Evolutionary conservation across 2,888 invertebrate species (phyloP).

Genomic region (Lucinisca nassula): DNA sequence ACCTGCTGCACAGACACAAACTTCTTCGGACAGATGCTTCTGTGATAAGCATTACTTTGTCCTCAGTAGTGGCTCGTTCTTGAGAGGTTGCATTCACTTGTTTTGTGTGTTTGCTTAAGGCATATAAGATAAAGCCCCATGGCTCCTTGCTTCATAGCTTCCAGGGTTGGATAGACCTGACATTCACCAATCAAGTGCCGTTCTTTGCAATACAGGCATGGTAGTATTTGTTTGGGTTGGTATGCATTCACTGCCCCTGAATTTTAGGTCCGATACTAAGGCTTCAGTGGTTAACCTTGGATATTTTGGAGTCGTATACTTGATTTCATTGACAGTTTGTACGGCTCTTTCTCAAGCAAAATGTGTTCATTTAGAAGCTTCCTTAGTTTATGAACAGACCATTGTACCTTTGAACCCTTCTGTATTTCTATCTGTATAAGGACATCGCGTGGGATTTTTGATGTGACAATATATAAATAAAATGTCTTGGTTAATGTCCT

Average conservation of each 20-base stretch:
- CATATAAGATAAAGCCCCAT: constrained; percentile 33
- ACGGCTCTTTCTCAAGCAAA: constrained; percentile 18
- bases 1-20: not conserved
- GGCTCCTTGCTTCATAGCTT: constrained; percentile 18
- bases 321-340: not conserved
- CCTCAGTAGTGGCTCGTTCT: constrained; percentile 37
- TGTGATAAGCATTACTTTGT: constrained; percentile 31
- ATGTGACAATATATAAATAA: constrained; percentile 32
- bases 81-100: constrained; percentile 17
- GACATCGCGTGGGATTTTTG: constrained; percentile 22
- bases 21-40: constrained; percentile 36
- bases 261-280: not conserved
- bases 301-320: not conserved
- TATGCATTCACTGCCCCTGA: no score
- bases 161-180: constrained; percentile 19
- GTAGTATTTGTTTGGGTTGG: not conserved
- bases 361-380: constrained; percentile 18
- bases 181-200: constrained; percentile 48
- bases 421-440: constrained; percentile 41
- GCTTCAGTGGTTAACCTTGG: not conserved
- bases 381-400: constrained; percentile 16
- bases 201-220: not conserved
- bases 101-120: constrained; percentile 6
- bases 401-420: constrained; percentile 16
- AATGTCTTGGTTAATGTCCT: constrained; percentile 38